These are phyloP conservation scores for Pseudomyrmex sp. DNA, from an alignment of 1,140 invertebrate species.

Conservation along the genomic window DNA sequence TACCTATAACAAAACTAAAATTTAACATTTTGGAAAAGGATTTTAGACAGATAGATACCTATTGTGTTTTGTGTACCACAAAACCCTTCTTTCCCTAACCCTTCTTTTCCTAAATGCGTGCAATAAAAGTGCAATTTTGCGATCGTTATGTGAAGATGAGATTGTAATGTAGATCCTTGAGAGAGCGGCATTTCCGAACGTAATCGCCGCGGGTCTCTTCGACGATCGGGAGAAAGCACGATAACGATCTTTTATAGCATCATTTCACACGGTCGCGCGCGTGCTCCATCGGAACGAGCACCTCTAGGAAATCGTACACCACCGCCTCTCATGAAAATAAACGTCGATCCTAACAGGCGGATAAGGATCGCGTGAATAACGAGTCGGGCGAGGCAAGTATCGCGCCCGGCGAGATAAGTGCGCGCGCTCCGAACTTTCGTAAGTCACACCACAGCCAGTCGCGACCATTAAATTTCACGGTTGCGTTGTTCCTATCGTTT, in stretches of 20 bases:
- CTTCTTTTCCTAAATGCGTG: constrained; percentile 3
- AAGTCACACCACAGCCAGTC: constrained; percentile 8
- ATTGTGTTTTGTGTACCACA: background rate
- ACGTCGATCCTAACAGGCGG: constrained; percentile 59
- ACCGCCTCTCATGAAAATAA: constrained; percentile 62
- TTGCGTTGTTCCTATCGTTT: constrained; percentile 42
- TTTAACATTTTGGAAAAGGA: background rate
- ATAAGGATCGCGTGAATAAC: constrained; percentile 66
- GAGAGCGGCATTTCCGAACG: background rate
- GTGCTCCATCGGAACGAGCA: constrained; percentile 6
- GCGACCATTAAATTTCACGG: constrained; percentile 54
- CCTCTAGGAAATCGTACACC: constrained; percentile 54
- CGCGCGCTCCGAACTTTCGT: constrained; percentile 25
- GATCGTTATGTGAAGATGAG: background rate
- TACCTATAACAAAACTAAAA: background rate
- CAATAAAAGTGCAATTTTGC: background rate
- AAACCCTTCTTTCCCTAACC: no score
- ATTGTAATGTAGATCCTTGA: constrained; percentile 2
- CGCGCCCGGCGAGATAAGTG: background rate
- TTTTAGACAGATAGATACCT: background rate
- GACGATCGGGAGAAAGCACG: constrained; percentile 13
- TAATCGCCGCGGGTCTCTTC: constrained; percentile 42
- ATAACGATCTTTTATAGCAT: constrained; percentile 55
- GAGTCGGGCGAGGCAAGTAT: constrained; percentile 44
- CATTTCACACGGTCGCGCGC: constrained; percentile 13